Base-by-base conservation (phyloP, 1,140 invertebrate species). In the Hylaeus volcanicus region DNA sequence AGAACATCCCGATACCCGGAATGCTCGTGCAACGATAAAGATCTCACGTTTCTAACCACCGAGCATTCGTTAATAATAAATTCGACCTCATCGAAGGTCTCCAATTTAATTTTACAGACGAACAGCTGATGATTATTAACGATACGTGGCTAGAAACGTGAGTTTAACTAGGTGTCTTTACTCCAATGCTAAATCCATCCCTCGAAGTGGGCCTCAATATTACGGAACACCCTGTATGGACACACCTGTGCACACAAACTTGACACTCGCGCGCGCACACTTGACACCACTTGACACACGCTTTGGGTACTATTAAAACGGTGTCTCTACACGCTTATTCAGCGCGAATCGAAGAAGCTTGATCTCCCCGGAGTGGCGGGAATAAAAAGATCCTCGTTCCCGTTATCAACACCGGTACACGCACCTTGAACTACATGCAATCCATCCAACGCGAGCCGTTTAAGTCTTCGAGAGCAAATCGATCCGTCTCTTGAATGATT, bases 281-380 rank as follows among this genome's bases (percentile, higher is more conserved):
- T n/a, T n/a, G n/a, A n/a, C n/a, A n/a, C n/a, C n/a, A n/a, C n/a
- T n/a, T 75, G 81, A 83, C 72, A 78, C 81, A 55, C 78, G 78
- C 61, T 82, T 85, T 71, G 79, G 60, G 45, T 78, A 71, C 72
- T 61, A 58, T 51, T 26, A 64, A 56, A 86, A 72, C 79, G 79
- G 70, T 78, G 74, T 71, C 70, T 71, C 37, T 41, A 41, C 61
- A 51, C 43, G 60, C 51, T 73, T 61, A 43, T 72, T 8, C 6
- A 56, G 41, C 45, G 12, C 60, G 43, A 61, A n/a, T 48, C 55
- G 45, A 51, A 53, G n/a, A 71, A 63, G 58, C 77, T 66, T 63
- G 39, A 53, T 26, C 39, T 39, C 37, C 51, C 56, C 5, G 1
- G 14, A 65, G n/a, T 55, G 60, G 11, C 26, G 11, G 26, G 15